Conservation (phyloP, 2,113 vertebrate genomes). For the Albula glossodonta region DNA sequence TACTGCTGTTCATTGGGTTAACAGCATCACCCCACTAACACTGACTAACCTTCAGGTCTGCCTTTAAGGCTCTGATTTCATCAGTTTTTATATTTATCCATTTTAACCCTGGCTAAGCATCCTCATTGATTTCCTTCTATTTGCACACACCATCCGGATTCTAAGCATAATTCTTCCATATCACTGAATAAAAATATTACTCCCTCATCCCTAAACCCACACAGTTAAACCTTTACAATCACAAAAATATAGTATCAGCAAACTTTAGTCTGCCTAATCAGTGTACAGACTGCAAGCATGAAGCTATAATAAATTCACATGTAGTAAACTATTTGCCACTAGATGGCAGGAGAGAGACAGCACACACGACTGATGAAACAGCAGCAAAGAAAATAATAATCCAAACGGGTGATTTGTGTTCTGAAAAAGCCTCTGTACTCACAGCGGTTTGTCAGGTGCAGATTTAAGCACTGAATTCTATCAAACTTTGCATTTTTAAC, state of each 20-base stretch:
- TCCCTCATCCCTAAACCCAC: background rate
- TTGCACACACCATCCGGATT: background rate
- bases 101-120: background rate
- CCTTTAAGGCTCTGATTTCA: background rate
- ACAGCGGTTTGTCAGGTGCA: background rate
- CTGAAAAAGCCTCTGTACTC: background rate
- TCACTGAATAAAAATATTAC: background rate
- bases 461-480: background rate
- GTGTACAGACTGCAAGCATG: background rate
- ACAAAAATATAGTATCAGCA: background rate
- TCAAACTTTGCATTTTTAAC: background rate
- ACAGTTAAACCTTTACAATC: background rate
- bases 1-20: background rate
- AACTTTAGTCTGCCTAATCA: background rate
- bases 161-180: background rate
- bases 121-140: background rate
- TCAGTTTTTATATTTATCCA: background rate
- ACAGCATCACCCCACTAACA: background rate
- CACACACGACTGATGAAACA: background rate
- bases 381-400: background rate
- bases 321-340: background rate
- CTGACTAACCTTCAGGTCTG: background rate
- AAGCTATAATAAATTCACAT: background rate
- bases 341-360: conserved; percentile 6
- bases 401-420: background rate